Evolutionary conservation across 1,140 invertebrate species (phyloP).

Genomic region (Halictus rubicundus): DNA sequence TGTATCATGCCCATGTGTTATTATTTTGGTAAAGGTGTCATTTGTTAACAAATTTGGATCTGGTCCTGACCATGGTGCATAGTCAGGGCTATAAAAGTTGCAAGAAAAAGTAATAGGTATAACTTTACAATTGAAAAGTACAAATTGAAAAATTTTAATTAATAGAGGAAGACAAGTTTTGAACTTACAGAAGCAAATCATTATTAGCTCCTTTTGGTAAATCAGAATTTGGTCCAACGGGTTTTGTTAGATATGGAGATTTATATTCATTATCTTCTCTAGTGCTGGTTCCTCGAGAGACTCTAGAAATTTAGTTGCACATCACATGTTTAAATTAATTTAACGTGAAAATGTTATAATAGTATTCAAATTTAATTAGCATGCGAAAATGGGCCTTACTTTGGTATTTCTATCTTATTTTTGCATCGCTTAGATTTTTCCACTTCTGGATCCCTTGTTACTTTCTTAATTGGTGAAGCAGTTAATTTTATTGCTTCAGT

Average conservation of each 20-base stretch:
- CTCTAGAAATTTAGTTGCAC: slow-evolving; percentile 62
- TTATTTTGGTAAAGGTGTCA: slow-evolving; percentile 71
- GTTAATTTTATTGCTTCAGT: slow-evolving; percentile 76
- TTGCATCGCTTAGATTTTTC: slow-evolving; percentile 79
- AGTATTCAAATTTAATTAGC: not conserved
- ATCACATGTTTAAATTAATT: not conserved
- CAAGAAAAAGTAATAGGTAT: slow-evolving; percentile 33
- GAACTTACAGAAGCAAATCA: slow-evolving; percentile 85
- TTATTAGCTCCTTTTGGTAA: slow-evolving; percentile 85
- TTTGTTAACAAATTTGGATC: slow-evolving; percentile 80
- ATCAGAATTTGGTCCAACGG: slow-evolving; percentile 83
- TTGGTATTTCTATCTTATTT: slow-evolving; percentile 80
- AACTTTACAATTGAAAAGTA: not conserved
- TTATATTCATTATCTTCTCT: slow-evolving; percentile 79
- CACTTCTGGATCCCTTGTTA: slow-evolving; percentile 70
- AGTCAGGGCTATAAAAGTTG: slow-evolving; percentile 83
- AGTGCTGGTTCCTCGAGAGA: slow-evolving; percentile 79
- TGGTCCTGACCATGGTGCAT: slow-evolving; percentile 86
- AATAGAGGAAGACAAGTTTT: slow-evolving; percentile 8
- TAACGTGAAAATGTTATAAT: not conserved
- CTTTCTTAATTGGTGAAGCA: slow-evolving; percentile 78
- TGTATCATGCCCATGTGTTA: slow-evolving; percentile 82
- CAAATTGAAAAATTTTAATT: no score
- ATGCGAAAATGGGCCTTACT: slow-evolving; percentile 73
- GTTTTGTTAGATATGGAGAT: slow-evolving; percentile 81